Percentiles rank a stretch among this genome's conserved stretches.
These are phyloP conservation scores for Nomada ferruginata DNA, from an alignment of 2,888 invertebrate species.

Conservation along the genomic window DNA sequence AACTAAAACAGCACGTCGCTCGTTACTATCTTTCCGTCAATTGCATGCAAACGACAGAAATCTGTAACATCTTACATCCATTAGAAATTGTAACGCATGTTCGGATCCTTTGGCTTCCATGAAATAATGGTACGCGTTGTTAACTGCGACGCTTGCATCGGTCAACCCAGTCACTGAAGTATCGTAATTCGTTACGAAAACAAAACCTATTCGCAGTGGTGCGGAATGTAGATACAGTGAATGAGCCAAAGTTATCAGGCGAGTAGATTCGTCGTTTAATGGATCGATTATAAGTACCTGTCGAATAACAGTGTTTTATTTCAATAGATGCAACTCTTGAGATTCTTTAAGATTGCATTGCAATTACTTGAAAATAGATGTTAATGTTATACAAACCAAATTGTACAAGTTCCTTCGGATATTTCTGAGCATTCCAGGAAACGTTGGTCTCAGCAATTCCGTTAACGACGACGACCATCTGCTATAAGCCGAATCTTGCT, in stretches of 20 bases:
- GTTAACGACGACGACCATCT: constrained; percentile 95
- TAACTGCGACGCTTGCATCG: constrained; percentile 92
- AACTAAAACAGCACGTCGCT: constrained; percentile 67
- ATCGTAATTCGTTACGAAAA: constrained; percentile 89
- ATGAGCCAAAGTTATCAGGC: constrained; percentile 94
- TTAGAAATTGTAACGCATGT: constrained; percentile 93
- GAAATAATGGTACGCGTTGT: constrained; percentile 96
- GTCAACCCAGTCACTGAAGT: constrained; percentile 86
- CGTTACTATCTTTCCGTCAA: neutral
- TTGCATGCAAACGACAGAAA: neutral
- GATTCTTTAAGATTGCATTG: neutral
- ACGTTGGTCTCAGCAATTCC: constrained; percentile 97
- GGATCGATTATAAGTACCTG: constrained; percentile 95
- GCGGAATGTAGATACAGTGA: constrained; percentile 96
- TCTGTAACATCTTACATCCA: constrained; percentile 87
- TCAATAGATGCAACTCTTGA: neutral
- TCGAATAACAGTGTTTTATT: constrained; percentile 56
- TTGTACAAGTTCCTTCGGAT: constrained; percentile 94
- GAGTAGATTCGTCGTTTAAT: constrained; percentile 87
- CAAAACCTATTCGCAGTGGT: constrained; percentile 94
- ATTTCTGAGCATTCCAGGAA: constrained; percentile 98
- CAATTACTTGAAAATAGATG: neutral
- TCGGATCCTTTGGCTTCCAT: constrained; percentile 90
- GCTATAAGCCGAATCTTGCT: constrained; percentile 93
- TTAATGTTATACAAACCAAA: constrained; percentile 85